Conservation (phyloP, 2,797 vertebrate species). For the Anniella stebbinsi region DNA sequence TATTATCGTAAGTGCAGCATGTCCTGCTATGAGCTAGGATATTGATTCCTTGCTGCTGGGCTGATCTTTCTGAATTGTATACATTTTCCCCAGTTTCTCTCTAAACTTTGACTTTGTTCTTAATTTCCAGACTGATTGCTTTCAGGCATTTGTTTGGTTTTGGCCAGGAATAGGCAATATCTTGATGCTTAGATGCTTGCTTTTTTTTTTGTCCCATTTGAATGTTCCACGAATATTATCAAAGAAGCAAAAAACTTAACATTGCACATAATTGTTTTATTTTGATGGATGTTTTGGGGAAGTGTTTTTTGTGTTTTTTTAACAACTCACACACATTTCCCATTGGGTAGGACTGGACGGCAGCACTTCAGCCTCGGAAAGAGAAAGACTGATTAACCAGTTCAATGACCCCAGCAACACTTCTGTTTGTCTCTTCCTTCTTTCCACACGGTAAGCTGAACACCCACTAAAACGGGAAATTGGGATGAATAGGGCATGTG, state of each 20-base stretch:
- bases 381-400: slow-evolving; percentile 97
- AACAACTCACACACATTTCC: slow-evolving; percentile 12
- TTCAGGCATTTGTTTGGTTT: neutral
- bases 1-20: slow-evolving; percentile 93
- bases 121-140: slow-evolving; percentile 8
- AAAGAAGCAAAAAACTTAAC: slow-evolving; percentile 22
- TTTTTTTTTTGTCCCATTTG: neutral
- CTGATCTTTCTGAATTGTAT: slow-evolving; percentile 4
- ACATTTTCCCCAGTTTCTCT: slow-evolving; percentile 6
- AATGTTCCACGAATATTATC: neutral
- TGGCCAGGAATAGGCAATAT: slow-evolving; percentile 20
- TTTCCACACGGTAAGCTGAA: slow-evolving; percentile 91
- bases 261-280: slow-evolving; percentile 7
- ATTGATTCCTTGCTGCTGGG: neutral
- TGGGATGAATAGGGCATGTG: neutral
- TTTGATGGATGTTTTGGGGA: neutral
- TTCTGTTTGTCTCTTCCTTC: slow-evolving; percentile 90
- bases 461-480: slow-evolving; percentile 22
- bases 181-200: slow-evolving; percentile 3
- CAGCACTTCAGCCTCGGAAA: slow-evolving; percentile 94
- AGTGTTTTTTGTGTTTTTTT: slow-evolving; percentile 13
- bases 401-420: slow-evolving; percentile 95
- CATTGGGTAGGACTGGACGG: slow-evolving; percentile 91
- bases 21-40: slow-evolving; percentile 20
- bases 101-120: slow-evolving; percentile 6